Base-by-base conservation (phyloP, 2,888 invertebrate genomes). In the Melinaea marsaeus region DNA sequence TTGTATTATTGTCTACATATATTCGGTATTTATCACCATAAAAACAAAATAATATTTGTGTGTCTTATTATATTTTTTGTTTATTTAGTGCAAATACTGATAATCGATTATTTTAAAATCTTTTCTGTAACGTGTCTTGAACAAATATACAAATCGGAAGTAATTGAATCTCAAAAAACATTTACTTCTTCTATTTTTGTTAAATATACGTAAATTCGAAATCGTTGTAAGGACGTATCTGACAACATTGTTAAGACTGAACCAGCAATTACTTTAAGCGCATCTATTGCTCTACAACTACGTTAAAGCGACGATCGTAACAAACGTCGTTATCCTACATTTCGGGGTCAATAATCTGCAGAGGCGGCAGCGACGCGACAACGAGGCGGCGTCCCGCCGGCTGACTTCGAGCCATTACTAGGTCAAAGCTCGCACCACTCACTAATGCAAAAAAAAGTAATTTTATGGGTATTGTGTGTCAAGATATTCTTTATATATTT, bases 261-360 rank as follows among this genome's bases (percentile, higher is more conserved):
- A 77, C 75, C 73, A 75, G 75, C 79, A 77, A 84, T 83, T 81
- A 79, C 78, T 80, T 83, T 79, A 79, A 86, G 78, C 76, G 79
- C 79, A 79, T 79, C 77, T 72, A 80, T 77, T 84, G 79, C 77
- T 75, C 72, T 74, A 63, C 79, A 81, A 83, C 78, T 79, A 79
- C 75, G 78, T 79, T 82, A 80, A 78, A 78, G 76, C 76, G 79
- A 71, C 78, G 75, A 78, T 85, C 83, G 84, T 86, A 84, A 84
- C 81, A 81, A 82, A 81, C 70, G 83, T 85, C 85, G 85, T 90
- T 88, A 88, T 86, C 79, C 86, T 82, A 88, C 77, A 83, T 86
- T 86, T 85, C 70, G 84, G 80, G 88, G 86, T 88, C 86, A 80
- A 86, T 83, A 87, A 84, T 87, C 87, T 80, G 72, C 67, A 77